Conservation (phyloP, 2,113 vertebrate species). For the Psilopsiagon aurifrons region DNA sequence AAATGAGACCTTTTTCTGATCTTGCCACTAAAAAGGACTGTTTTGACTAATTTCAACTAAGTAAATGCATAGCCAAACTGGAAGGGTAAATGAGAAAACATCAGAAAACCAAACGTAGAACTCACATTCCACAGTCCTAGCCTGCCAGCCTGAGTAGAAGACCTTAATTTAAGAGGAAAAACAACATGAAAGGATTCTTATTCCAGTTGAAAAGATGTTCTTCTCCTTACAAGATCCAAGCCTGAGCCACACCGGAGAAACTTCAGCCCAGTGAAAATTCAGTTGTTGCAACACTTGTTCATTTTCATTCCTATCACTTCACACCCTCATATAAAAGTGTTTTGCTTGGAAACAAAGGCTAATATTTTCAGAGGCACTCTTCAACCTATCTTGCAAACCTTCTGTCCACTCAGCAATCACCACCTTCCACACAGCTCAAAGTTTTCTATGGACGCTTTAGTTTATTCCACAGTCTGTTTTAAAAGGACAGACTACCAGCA, state of each 20-base stretch:
- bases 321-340: not conserved
- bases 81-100: not conserved
- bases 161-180: not conserved
- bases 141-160: not conserved
- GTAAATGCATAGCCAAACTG: not conserved
- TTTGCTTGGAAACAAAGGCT: conserved; percentile 35
- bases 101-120: not conserved
- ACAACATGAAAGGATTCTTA: not conserved
- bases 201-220: not conserved
- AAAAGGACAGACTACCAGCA: not conserved
- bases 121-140: not conserved
- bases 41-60: conserved; percentile 2
- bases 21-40: not conserved
- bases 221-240: not conserved
- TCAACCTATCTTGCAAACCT: not conserved
- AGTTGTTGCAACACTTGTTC: not conserved
- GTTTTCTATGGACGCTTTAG: not conserved
- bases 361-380: conserved; percentile 36
- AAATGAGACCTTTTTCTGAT: not conserved
- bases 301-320: conserved; percentile 39
- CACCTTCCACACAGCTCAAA: not conserved
- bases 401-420: not conserved
- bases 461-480: not conserved
- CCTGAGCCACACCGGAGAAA: not conserved
- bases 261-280: not conserved